Percentiles rank a stretch among this genome's conserved stretches.
Conservation (phyloP, 2,113 vertebrate species). For the Pseudorectes ferrugineus region DNA sequence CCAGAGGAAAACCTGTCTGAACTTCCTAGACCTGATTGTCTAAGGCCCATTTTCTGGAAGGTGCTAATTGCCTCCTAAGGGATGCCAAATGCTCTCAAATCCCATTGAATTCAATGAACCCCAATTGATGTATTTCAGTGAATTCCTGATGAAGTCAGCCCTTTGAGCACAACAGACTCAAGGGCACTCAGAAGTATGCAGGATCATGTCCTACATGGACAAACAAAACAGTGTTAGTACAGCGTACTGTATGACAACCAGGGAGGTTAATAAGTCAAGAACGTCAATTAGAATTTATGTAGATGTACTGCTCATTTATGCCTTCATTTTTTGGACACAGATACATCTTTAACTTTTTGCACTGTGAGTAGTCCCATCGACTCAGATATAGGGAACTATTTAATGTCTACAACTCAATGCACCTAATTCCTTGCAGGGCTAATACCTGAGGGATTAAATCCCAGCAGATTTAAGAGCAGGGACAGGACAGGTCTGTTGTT, state of each 20-base stretch:
- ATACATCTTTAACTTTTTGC: background rate
- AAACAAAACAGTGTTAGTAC: background rate
- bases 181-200: background rate
- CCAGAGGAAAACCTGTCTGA: constrained; percentile 19
- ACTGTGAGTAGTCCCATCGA: background rate
- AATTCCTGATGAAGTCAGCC: constrained; percentile 31
- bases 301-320: background rate
- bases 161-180: background rate
- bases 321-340: background rate
- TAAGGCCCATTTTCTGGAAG: constrained; percentile 3
- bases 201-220: background rate
- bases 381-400: background rate
- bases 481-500: background rate
- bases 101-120: constrained; percentile 34
- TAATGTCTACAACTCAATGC: background rate
- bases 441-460: background rate
- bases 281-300: background rate
- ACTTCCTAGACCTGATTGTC: background rate
- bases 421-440: background rate
- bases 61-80: constrained; percentile 53
- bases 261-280: constrained; percentile 11
- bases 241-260: background rate
- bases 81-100: constrained; percentile 39
- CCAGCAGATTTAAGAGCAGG: background rate
- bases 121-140: constrained; percentile 26